phyloP scores from a whole-genome alignment of 2,797 vertebrate species.

The Acrossocheilus fasciatus region DNA sequence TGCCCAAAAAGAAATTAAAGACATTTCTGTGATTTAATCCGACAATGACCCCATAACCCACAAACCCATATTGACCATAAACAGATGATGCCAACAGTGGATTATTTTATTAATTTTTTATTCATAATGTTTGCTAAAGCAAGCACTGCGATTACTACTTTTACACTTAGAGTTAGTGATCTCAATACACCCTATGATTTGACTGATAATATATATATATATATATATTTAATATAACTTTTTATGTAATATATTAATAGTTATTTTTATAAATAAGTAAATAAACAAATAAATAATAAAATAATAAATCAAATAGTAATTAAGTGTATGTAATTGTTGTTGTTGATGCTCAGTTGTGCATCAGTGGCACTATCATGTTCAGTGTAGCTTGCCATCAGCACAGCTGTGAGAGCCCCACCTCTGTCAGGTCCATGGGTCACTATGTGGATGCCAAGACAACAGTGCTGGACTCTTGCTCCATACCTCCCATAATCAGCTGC shows the following conservation, averaged over 20 bases:
- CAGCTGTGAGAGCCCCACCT: constrained; percentile 18
- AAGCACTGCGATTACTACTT: neutral
- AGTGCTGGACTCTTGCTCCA: constrained; percentile 12
- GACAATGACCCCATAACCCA: neutral
- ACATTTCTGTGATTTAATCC: neutral
- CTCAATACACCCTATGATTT: neutral
- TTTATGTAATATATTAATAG: no score
- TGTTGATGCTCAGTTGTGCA: neutral
- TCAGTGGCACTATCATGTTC: neutral
- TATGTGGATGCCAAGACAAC: constrained; percentile 26
- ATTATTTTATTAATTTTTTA: neutral
- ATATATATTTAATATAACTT: no score
- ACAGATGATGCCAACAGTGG: neutral
- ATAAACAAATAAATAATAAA: no score
- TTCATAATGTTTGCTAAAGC: neutral
- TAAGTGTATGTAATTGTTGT: neutral
- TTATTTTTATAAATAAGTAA: no score
- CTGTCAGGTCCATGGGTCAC: constrained; percentile 10
- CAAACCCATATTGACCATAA: neutral
- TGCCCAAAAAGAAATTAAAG: neutral
- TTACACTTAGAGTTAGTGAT: neutral
- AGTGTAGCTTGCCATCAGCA: neutral
- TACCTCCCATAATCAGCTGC: constrained; percentile 56
- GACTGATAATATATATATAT: no score
- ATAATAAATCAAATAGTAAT: no score